phyloP scores from a whole-genome alignment of 1,140 invertebrate genomes.

The Helicoverpa armigera region DNA sequence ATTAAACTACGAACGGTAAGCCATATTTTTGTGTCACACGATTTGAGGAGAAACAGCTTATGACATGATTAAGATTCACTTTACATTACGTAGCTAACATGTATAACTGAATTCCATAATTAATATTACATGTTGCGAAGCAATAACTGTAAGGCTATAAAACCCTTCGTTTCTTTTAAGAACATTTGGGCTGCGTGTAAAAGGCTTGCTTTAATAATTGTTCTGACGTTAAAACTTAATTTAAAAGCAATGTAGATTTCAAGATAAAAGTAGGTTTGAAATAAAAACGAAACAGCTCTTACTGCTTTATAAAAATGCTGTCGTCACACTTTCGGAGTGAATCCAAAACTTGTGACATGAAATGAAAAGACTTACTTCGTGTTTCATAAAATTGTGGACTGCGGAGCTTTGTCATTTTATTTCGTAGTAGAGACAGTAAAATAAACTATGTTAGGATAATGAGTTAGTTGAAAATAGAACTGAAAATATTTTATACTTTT shows the following conservation, averaged over 20 bases:
- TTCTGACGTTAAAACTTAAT: conserved; percentile 10
- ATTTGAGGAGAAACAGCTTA: neutral
- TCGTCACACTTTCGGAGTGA: conserved; percentile 9
- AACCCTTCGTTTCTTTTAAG: neutral
- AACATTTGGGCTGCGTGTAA: conserved; percentile 14
- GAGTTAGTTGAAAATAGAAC: no score
- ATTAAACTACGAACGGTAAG: conserved; percentile 21
- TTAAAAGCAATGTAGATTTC: conserved; percentile 28
- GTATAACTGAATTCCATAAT: neutral
- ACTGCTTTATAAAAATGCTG: neutral
- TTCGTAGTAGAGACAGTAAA: no score
- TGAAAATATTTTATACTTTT: no score
- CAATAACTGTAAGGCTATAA: neutral
- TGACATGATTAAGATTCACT: neutral
- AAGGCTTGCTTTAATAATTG: conserved; percentile 20
- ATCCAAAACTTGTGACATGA: conserved; percentile 6
- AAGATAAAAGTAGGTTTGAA: conserved; percentile 9
- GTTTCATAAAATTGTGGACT: neutral
- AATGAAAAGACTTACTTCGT: neutral
- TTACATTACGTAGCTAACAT: neutral
- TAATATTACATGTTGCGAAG: conserved; percentile 14
- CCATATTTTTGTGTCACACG: neutral
- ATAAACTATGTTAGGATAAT: no score
- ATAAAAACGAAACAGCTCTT: neutral
- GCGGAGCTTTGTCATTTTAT: no score